phyloP scores from a whole-genome alignment of 1,140 invertebrate species.

The Megathymus violae region DNA sequence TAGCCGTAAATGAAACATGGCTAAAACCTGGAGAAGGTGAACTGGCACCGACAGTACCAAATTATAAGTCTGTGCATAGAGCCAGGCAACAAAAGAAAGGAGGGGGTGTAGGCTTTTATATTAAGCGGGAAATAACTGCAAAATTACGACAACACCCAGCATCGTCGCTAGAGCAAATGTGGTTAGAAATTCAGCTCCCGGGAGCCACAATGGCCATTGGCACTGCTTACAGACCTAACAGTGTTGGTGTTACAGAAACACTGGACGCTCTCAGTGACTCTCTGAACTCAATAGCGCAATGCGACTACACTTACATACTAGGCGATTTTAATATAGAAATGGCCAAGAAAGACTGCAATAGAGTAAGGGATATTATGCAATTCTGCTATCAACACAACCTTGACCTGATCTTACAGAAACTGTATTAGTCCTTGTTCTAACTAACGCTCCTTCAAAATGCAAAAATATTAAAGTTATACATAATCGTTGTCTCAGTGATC shows the following conservation, averaged over 20 bases:
- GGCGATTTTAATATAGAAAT: conserved; percentile 44
- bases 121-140: not conserved
- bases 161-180: conserved; percentile 38
- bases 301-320: conserved; percentile 28
- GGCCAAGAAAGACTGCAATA: not conserved
- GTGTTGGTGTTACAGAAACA: conserved; percentile 7
- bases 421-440: conserved; percentile 30
- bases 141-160: conserved; percentile 14
- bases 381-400: conserved; percentile 25
- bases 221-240: conserved; percentile 43
- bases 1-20: conserved; percentile 41
- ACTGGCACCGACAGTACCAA: conserved; percentile 23
- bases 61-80: conserved; percentile 30
- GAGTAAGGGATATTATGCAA: conserved; percentile 5
- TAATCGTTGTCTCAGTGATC: conserved; percentile 35
- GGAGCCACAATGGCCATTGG: conserved; percentile 31
- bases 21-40: conserved; percentile 15
- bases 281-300: conserved; percentile 19
- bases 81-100: conserved; percentile 13
- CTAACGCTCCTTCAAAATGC: conserved; percentile 4
- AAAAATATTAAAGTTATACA: conserved; percentile 26
- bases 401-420: conserved; percentile 16
- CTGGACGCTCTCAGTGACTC: conserved; percentile 39
- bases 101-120: conserved; percentile 32
- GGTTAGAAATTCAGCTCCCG: conserved; percentile 30